These are phyloP conservation scores for Ormyrus nitidulus DNA, from an alignment of 2,888 invertebrate genomes.

Conservation along the genomic window DNA sequence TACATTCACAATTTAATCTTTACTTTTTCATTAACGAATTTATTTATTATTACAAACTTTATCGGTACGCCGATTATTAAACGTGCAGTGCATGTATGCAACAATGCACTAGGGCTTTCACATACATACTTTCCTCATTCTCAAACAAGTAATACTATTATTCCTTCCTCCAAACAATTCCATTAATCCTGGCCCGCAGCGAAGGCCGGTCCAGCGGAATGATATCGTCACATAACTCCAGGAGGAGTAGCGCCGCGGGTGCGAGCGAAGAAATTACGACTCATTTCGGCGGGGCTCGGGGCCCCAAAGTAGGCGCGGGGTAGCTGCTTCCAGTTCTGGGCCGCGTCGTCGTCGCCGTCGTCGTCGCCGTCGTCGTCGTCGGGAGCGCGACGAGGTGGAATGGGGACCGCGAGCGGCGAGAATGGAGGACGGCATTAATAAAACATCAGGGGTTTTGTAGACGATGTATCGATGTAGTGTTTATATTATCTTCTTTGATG, in stretches of 20 bases:
- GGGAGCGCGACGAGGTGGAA: slow-evolving; percentile 5
- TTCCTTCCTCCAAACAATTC: no score
- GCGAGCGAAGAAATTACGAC: slow-evolving; percentile 35
- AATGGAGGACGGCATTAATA: slow-evolving; percentile 73
- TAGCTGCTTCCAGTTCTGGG: neutral
- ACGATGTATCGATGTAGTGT: slow-evolving; percentile 76
- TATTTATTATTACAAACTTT: slow-evolving; percentile 11
- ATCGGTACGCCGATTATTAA: neutral
- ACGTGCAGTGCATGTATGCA: no score
- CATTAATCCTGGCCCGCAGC: no score
- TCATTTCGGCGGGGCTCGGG: neutral
- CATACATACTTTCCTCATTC: no score
- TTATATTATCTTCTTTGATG: slow-evolving; percentile 76
- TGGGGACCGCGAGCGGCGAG: slow-evolving; percentile 34
- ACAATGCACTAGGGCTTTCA: no score
- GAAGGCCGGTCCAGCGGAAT: no score
- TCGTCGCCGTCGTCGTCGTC: slow-evolving; percentile 6
- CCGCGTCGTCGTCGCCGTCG: neutral
- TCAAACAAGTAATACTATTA: no score
- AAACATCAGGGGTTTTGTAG: slow-evolving; percentile 76
- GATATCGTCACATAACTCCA: neutral
- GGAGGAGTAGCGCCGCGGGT: neutral
- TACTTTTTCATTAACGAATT: neutral
- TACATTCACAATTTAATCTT: no score
- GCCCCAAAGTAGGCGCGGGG: neutral